Evolutionary conservation across 30 jellyfish, hydroid and myxozoan genomes (phyloP).

Genomic region (Morbakka virulenta): DNA sequence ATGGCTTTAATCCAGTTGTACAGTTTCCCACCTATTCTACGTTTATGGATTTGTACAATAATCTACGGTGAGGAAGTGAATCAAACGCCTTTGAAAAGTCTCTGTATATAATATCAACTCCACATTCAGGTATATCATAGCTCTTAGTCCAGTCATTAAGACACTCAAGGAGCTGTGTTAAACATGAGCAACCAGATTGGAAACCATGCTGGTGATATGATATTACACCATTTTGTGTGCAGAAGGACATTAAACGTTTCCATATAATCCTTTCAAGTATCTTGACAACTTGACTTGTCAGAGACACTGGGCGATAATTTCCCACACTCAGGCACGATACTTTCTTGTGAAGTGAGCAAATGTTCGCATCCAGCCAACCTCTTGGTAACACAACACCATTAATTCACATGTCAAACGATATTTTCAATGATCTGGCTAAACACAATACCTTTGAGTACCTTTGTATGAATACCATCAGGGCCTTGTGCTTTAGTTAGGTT

Average conservation of each 20-base stretch:
- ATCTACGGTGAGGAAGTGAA: conserved; percentile 14
- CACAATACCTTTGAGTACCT: not conserved
- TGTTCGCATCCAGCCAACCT: too few relatives aligned
- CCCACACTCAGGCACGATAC: too few relatives aligned
- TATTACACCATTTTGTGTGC: too few relatives aligned
- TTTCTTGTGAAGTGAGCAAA: too few relatives aligned
- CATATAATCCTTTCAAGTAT: too few relatives aligned
- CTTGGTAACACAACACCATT: too few relatives aligned
- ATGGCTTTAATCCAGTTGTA: conserved; percentile 3
- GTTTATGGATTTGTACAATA: not conserved
- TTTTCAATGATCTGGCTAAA: too few relatives aligned
- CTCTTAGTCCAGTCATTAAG: conserved; percentile 19
- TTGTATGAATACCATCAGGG: conserved; percentile 13
- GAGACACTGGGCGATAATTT: too few relatives aligned
- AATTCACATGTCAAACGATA: too few relatives aligned
- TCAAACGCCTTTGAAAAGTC: conserved; percentile 28
- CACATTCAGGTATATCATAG: not conserved
- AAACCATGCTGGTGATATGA: conserved; percentile 8
- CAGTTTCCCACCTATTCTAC: conserved; percentile 16
- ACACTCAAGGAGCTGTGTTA: conserved; percentile 5
- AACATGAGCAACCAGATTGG: conserved; percentile 10
- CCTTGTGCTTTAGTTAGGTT: conserved; percentile 6
- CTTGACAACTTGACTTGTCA: too few relatives aligned
- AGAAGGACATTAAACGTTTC: too few relatives aligned
- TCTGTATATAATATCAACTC: not conserved